A percentile compares a stretch with the other conserved stretches of the same genome.
phyloP scores from a whole-genome alignment of 2,113 vertebrate species.

The Trichomycterus rosablanca region DNA sequence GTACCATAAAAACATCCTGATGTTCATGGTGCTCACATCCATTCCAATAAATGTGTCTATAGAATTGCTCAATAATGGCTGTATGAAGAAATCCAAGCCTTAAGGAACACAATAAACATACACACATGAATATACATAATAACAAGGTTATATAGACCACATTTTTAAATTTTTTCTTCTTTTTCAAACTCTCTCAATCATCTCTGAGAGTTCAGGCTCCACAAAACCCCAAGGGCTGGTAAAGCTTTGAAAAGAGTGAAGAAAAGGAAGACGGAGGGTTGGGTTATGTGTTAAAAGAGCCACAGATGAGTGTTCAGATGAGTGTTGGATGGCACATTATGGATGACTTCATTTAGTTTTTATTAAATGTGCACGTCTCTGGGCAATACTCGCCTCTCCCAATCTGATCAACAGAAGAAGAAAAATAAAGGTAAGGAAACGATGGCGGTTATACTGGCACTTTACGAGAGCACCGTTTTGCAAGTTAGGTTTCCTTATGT shows the following conservation, averaged over 20 bases:
- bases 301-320: background rate
- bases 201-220: background rate
- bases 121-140: background rate
- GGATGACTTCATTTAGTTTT: slow-evolving; percentile 29
- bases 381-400: background rate
- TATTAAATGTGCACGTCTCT: slow-evolving; percentile 34
- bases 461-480: no score
- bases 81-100: no score
- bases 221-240: background rate
- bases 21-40: no score
- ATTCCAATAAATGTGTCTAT: no score
- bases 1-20: no score
- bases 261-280: slow-evolving; percentile 2
- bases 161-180: slow-evolving; percentile 3
- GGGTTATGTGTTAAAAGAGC: slow-evolving; percentile 14
- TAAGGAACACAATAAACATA: background rate
- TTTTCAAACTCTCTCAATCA: slow-evolving; percentile 6
- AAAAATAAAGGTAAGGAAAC: no score
- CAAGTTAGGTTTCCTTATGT: no score
- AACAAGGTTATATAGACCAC: no score
- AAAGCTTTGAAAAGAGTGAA: background rate
- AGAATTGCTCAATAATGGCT: slow-evolving; percentile 8
- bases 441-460: no score
- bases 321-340: slow-evolving; percentile 24
- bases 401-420: no score